Evolutionary conservation across 2,113 vertebrate species (phyloP), one percentile per base, ranked within the genome.

Genomic region (Campylomormyrus numenius): DNA sequence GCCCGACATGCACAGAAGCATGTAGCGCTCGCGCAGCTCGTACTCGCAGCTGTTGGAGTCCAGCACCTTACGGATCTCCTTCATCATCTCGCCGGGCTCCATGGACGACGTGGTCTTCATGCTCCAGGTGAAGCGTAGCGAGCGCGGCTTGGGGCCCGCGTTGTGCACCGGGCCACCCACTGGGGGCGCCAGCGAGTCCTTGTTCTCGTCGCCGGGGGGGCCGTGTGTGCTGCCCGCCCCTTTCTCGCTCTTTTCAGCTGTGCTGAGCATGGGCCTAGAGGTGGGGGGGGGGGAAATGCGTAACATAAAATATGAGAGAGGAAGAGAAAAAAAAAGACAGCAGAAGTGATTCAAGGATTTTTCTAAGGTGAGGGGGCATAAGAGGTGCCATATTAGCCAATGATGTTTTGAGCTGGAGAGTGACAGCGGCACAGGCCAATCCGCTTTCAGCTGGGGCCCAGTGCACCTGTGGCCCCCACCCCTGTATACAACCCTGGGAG

Each of bases 81-180:
- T 96, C 95, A 97, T 96, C 97, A 97, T 97, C 94, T 97, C 97
- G 0, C 95, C 95, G 35, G 97, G 96, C 91, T 97, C 97, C 96
- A 97, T 95, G 7, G 97, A 96, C 89, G 96, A 97, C 1, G 97
- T 97, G n/a, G 97, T 97, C 94, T 97, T 97, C 97, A 97, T 97
- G 92, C 96, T 97, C 97, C 97, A 97, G 0, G 97, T 97, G 94
- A 97, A 97, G 83, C 97, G 97, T 0, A 97, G 90, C 0, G 97
- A 97, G 21, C 97, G 96, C 0, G 97, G 97, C 80, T 97, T 97
- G 66, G 95, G 93, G 89, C 97, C 24, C 2, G 19, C 3, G 46
- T 87, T 89, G 42, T 88, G 85, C 62, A 46, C 91, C 24, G 1
- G 85, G 49, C 50, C 85, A 17, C 24, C 48, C 19, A 53, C 83